A percentile compares a stretch with the other conserved stretches of the same genome.
Evolutionary conservation across 2,888 invertebrate species (phyloP).

Genomic region (Fissipunctia ypsillon): DNA sequence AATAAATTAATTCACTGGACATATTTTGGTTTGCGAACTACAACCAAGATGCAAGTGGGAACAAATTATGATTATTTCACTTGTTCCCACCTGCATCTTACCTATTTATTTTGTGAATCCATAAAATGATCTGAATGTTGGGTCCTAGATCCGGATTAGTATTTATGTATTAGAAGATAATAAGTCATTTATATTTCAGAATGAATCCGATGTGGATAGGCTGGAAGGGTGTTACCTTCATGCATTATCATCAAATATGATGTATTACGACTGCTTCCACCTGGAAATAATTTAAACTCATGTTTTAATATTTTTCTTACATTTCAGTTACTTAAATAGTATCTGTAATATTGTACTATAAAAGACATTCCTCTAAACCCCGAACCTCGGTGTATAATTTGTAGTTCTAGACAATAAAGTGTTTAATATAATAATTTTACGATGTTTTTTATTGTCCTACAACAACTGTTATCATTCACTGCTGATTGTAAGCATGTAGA

Average conservation of each 20-base stretch:
- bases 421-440: background rate
- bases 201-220: slow-evolving; percentile 58
- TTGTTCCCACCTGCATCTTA: background rate
- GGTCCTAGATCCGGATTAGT: background rate
- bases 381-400: slow-evolving; percentile 21
- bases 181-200: slow-evolving; percentile 66
- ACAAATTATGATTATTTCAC: no score
- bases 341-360: slow-evolving; percentile 20
- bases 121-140: background rate
- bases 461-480: background rate
- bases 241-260: slow-evolving; percentile 9
- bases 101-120: background rate
- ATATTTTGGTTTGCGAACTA: background rate
- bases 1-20: background rate
- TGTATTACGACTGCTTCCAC: slow-evolving; percentile 8
- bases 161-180: slow-evolving; percentile 15
- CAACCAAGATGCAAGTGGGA: no score
- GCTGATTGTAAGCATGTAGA: background rate
- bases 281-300: slow-evolving; percentile 27
- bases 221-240: slow-evolving; percentile 40
- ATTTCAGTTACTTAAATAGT: slow-evolving; percentile 31
- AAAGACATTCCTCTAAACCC: slow-evolving; percentile 46
- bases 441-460: background rate
- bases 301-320: background rate
- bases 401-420: slow-evolving; percentile 43